These are phyloP conservation scores for Trichonephila inaurata DNA, from an alignment of 1,140 invertebrate genomes.

Conservation along the genomic window DNA sequence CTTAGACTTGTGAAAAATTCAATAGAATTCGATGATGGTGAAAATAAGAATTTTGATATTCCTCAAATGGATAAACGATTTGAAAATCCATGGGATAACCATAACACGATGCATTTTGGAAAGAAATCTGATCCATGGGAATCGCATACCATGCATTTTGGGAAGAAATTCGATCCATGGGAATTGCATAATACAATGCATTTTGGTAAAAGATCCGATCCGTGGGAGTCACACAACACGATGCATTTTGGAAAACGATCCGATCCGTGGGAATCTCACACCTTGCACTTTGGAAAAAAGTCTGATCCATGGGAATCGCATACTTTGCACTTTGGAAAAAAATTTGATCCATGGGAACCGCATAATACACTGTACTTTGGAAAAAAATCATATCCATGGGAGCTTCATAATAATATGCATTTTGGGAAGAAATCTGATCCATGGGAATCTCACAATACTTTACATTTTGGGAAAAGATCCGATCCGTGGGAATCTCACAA, in stretches of 20 bases:
- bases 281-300: conserved; percentile 54
- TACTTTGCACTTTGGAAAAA: conserved; percentile 27
- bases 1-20: not conserved
- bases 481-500: conserved; percentile 16
- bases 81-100: conserved; percentile 4
- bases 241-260: conserved; percentile 29
- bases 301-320: conserved; percentile 23
- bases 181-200: conserved; percentile 54
- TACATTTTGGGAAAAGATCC: conserved; percentile 56
- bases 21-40: not conserved
- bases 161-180: conserved; percentile 55
- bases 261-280: not conserved
- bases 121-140: conserved; percentile 10
- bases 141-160: conserved; percentile 8
- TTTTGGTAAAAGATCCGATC: conserved; percentile 35
- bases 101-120: not conserved
- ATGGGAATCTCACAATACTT: conserved; percentile 46
- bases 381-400: conserved; percentile 31
- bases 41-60: not conserved
- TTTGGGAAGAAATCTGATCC: conserved; percentile 64
- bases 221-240: not conserved
- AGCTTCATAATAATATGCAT: conserved; percentile 45
- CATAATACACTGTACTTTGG: conserved; percentile 21
- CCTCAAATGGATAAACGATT: conserved; percentile 23
- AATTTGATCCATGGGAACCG: not conserved